Base-by-base conservation (phyloP, 2,113 vertebrate species). In the Brachypodius melanocephalos region DNA sequence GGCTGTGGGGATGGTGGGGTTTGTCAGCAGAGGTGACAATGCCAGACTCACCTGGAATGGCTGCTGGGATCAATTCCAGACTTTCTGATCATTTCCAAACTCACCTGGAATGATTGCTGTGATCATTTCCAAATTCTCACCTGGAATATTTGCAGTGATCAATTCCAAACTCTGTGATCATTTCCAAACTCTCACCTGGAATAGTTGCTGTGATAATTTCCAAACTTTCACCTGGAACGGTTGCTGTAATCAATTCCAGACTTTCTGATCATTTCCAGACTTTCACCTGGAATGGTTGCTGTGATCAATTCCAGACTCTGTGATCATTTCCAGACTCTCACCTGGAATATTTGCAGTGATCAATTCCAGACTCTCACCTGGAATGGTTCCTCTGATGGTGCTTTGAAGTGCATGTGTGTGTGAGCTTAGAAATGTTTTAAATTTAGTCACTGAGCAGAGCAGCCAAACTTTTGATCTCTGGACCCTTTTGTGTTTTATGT, bases 331-430 rank as follows among this genome's bases (percentile, higher is more conserved):
- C 38, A 38, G 10, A 7, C 34, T 28, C 62, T 22, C 46, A 31
- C 43, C 55, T 75, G 72, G 36, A 1, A 3, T 0, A 6, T 22
- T 38, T 10, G 38, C 10, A 9, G 38, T 34, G 77, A 10, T 0
- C 14, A 8, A 1, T 51, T 29, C 48, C 68, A 52, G 10, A 8
- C 28, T 32, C 48, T 45, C 43, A 45, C 43, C 43, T 45, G 79
- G 25, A 2, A 0, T 0, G 12, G 21, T 38, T 72, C 40, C 84
- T 25, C 38, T 34, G 81, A 2, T 1, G 5, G 5, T 42, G 62
- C 78, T 76, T 48, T 83, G 78, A 82, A 82, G 69, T 67, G 69
- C 68, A 25, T 7, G 5, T 54, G 26, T 45, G 73, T 48, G 74
- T n/a, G 12, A 38, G 4, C 9, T 46, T 6, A 2, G 15, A 32